Evolutionary conservation across 2,888 invertebrate species (phyloP), one percentile per base, ranked within the genome.

Genomic region (Aquatica leii): DNA sequence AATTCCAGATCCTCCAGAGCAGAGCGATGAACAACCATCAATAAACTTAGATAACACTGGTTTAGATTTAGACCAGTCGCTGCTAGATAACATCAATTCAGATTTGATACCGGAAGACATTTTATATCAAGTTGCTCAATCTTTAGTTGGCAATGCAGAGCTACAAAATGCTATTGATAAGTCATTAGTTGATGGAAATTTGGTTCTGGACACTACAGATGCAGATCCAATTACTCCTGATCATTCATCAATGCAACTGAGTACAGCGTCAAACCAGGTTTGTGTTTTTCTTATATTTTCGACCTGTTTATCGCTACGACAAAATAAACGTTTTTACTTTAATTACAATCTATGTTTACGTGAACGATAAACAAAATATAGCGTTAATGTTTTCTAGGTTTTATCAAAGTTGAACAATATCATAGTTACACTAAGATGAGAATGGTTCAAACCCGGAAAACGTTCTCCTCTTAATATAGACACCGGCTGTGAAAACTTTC

Each of bases 111-210:
- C 90, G 0, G 90, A 90, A 69, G 90, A 90, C 79, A 84, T 90
- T 68, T 78, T 90, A 37, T 88, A 89, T 82, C 89, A 90, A 80
- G 90, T 90, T n/a, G 90, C 90, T 1, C 88, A 90, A 64, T 80
- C 80, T 56, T 81, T 90, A 18, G 90, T 90, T 8, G 89, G 89
- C 60, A 89, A 89, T 70, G 78, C 82, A 0, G 90, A 90, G 71
- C 80, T 90, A 62, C 90, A 90, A 74, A 90, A 90, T 77, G 90
- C 89, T 17, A 89, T 90, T 59, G 90, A 90, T 74, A 90, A 89
- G 65, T 87, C 79, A 21, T 74, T 81, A 31, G 80, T 79, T 43
- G 82, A 82, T 53, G 81, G 80, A 6, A 76, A 76, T 72, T 70
- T 79, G 50, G 78, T 78, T 18, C 66, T 82, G 54, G 80, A 81